Base-by-base conservation (phyloP, 2,797 vertebrate genomes). In the Microctenopoma steveboyesi region DNA sequence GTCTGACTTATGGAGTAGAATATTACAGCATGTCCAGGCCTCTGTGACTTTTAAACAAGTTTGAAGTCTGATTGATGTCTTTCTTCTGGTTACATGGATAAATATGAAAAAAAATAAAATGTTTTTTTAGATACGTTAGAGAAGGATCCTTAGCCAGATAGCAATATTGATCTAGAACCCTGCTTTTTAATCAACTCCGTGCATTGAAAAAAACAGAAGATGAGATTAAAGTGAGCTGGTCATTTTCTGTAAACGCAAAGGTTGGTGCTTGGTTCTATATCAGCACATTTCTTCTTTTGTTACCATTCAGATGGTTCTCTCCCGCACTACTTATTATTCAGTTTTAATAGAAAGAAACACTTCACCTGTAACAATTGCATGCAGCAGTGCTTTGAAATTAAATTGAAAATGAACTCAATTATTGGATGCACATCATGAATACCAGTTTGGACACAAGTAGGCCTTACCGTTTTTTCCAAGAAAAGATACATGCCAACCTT, bases 381-480 rank as follows among this genome's bases (percentile, higher is more conserved):
- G 46, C 51, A 69, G 54, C 10, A 10, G 46, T 39, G 71, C 64
- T 52, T 56, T 75, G 47, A 72, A 77, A 64, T 69, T 40, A 48
- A 61, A 66, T 56, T 63, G 40, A 18, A 79, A 77, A 60, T 54
- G 4, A 71, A 69, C 49, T 75, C 37, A 65, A 53, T 64, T 72
- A 70, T 50, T 75, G 57, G 3, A 58, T 75, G 39, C 56, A 42
- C 43, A 45, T 45, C 56, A 60, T 59, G 59, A 30, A 4, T 30
- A 30, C 28, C 28, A 30, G 28, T 30, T 30, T 30, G 28, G 28
- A 30, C 28, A 30, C 48, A 66, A 11, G 5, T 30, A 30, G 28
- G 28, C 28, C 5, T 30, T 30, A 30, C 5, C 28, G 5, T 30
- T 6, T 30, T 30, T 30, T 30, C 28, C 28, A 30, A 4, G 28